A percentile compares a stretch with the other conserved stretches of the same genome.
These are phyloP conservation scores for Chrysina gloriosa DNA, from an alignment of 2,888 invertebrate genomes.

Conservation along the genomic window DNA sequence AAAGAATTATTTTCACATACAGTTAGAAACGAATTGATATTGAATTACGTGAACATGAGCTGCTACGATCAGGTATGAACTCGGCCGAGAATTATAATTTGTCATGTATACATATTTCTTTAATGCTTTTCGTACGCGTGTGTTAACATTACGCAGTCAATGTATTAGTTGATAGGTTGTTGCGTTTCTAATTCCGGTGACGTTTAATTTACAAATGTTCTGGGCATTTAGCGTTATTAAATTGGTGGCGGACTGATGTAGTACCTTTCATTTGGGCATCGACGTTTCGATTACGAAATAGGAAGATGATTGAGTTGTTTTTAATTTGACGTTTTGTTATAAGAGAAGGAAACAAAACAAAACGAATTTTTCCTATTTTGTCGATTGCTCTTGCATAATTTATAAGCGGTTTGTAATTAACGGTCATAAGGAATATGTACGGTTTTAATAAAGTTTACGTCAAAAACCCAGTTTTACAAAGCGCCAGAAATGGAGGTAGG, in stretches of 20 bases:
- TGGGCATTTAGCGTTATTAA: conserved; percentile 28
- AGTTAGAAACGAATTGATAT: conserved; percentile 27
- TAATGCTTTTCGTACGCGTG: not conserved
- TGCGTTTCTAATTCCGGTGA: conserved; percentile 16
- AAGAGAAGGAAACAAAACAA: not conserved
- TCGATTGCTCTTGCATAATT: not conserved
- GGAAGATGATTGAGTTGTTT: conserved; percentile 22
- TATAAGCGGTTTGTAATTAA: too few species aligned
- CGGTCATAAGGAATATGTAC: too few species aligned
- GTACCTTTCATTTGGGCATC: not conserved
- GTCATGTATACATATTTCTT: conserved; percentile 27
- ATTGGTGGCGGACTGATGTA: conserved; percentile 31
- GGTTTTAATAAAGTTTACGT: too few species aligned
- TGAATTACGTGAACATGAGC: conserved; percentile 28
- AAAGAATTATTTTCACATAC: conserved; percentile 33
- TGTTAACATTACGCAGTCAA: not conserved
- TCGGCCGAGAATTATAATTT: conserved; percentile 26
- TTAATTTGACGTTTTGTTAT: conserved; percentile 27
- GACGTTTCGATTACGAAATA: conserved; percentile 12
- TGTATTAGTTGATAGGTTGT: conserved; percentile 9
- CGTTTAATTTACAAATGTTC: conserved; percentile 32
- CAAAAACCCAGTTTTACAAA: too few species aligned
- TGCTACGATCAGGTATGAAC: conserved; percentile 19
- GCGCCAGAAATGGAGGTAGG: not conserved
- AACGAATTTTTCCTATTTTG: not conserved